phyloP scores from a whole-genome alignment of 2,797 vertebrate genomes.

The Champsocephalus gunnari region DNA sequence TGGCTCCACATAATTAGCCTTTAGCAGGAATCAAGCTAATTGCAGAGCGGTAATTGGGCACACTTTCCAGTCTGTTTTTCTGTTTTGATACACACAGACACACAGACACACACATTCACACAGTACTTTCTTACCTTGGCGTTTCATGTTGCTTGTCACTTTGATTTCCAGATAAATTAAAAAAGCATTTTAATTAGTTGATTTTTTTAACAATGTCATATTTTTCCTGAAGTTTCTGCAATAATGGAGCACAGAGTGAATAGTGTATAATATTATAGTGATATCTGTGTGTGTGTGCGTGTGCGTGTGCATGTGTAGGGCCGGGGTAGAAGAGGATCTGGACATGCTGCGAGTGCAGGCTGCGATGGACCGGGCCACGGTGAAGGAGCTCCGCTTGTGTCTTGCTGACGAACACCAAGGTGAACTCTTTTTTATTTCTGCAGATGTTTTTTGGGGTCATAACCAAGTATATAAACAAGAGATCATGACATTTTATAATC shows the following conservation, averaged over 20 bases:
- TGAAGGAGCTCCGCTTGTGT: constrained; percentile 83
- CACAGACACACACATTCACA: constrained; percentile 6
- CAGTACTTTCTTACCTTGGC: constrained; percentile 67
- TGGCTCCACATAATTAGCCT: constrained; percentile 86
- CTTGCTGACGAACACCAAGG: constrained; percentile 83
- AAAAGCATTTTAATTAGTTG: constrained; percentile 80
- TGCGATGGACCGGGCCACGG: constrained; percentile 84
- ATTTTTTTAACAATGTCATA: constrained; percentile 61
- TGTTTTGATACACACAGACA: constrained; percentile 61
- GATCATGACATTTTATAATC: not conserved
- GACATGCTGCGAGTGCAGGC: constrained; percentile 85
- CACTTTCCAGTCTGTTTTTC: constrained; percentile 78
- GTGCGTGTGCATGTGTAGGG: constrained; percentile 65
- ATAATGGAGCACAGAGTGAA: constrained; percentile 40
- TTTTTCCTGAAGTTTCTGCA: constrained; percentile 49
- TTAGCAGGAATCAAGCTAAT: constrained; percentile 87
- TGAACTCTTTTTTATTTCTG: constrained; percentile 48
- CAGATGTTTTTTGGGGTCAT: not conserved
- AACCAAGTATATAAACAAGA: not conserved
- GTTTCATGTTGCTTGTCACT: constrained; percentile 85
- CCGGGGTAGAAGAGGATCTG: constrained; percentile 88
- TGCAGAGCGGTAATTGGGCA: constrained; percentile 86
- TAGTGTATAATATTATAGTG: constrained; percentile 4
- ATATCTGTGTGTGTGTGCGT: constrained; percentile 42
- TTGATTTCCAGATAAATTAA: constrained; percentile 82